Base-by-base conservation (phyloP, 2,113 vertebrate genomes). In the Burhinus bistriatus region DNA sequence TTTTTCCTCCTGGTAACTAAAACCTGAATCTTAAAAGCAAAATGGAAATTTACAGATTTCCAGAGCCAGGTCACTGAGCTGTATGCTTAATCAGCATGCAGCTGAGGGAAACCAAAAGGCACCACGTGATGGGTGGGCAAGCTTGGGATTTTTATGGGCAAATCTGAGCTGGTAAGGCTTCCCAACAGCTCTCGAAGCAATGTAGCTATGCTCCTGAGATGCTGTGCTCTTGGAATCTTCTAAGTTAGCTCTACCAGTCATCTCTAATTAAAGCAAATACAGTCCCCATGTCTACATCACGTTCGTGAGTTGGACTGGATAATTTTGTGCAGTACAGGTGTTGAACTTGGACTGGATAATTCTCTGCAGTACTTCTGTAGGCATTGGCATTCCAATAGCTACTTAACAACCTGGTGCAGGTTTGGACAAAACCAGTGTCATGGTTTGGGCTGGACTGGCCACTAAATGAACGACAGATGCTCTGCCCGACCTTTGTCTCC, bases 241-340 rank as follows among this genome's bases (percentile, higher is more conserved):
- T 18, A 29, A 49, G 38, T 73, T 66, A 45, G 30, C 40, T 79
- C 22, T 75, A 4, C 27, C 23, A 40, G 32, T 66, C 38, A 42
- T 87, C 25, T 82, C 27, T 58, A 58, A 17, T 30, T 30, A 87
- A 78, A 11, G 9, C 42, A 83, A 64, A 58, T 49, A 29, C 18
- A 71, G 59, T 78, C 44, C 32, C 12, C n/a, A 23, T 0, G 0
- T 9, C 22, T 87, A 6, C 4, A 11, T 20, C 2, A 1, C 0
- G 0, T 59, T 84, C 11, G 26, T 32, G 15, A 85, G 18, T 51
- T 55, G 26, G 42, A 25, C 65, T 62, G 47, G 42, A 27, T 90
- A 47, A 57, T 65, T 87, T 44, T 51, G 22, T 69, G 40, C 7
- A 34, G 21, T 79, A 5, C 36, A 19, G 45, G 45, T 19, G 19